These are phyloP conservation scores for Eumerus sabulonum DNA, from an alignment of 2,888 invertebrate genomes.

Conservation along the genomic window DNA sequence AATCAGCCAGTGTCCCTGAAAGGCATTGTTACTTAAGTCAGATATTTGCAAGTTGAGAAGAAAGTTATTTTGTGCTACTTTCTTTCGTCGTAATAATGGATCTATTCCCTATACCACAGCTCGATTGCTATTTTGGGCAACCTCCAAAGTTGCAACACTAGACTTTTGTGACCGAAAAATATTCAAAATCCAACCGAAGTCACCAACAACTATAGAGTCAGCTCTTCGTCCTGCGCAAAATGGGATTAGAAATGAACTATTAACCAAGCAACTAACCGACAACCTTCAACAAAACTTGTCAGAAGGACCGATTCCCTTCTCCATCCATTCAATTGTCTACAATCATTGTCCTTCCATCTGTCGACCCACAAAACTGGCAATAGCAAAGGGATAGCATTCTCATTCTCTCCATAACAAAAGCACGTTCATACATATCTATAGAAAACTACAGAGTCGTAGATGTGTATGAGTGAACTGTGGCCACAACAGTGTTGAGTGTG, in stretches of 20 bases:
- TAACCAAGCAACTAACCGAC: slow-evolving; percentile 57
- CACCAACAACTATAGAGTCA: neutral
- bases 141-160: too few relatives aligned
- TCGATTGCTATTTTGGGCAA: too few relatives aligned
- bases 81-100: too few relatives aligned
- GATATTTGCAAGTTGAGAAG: too few relatives aligned
- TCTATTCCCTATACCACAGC: too few relatives aligned
- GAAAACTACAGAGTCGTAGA: too few relatives aligned
- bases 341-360: slow-evolving; percentile 43
- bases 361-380: neutral
- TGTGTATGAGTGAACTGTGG: slow-evolving; percentile 35
- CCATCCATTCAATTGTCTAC: slow-evolving; percentile 10
- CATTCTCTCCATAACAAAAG: too few relatives aligned
- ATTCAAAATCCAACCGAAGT: neutral
- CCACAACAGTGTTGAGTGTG: slow-evolving; percentile 62
- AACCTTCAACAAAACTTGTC: slow-evolving; percentile 68
- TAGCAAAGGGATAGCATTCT: neutral
- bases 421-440: too few relatives aligned
- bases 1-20: too few relatives aligned
- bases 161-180: too few relatives aligned
- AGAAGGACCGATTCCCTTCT: slow-evolving; percentile 56
- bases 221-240: slow-evolving; percentile 37
- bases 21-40: too few relatives aligned
- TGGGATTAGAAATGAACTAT: slow-evolving; percentile 64
- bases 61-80: too few relatives aligned